Evolutionary conservation across 2,797 vertebrate species (phyloP), one percentile per base, ranked within the genome.

Genomic region (Phaenicophaeus curvirostris): DNA sequence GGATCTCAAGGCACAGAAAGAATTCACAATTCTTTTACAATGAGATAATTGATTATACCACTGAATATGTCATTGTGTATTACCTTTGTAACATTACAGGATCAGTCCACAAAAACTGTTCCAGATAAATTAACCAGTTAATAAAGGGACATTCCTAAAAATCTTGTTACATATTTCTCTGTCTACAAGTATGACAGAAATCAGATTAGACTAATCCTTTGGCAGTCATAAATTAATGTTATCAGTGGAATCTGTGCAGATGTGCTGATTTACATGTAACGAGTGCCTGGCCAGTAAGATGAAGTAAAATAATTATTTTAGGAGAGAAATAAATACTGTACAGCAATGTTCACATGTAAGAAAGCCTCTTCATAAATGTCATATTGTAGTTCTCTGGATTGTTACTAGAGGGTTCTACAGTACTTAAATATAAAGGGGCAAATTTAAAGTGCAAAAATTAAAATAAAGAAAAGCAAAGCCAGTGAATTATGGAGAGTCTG

Each of bases 401-500:
- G 78, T 83, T 87, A 81, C 76, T 46, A 46, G 72, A 95, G 50
- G 35, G 14, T 85, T 91, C 62, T 62, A 44, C 0, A 3, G 59
- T 57, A 84, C 79, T 91, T 85, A 91, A 86, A 90, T 85, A 92
- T 69, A 93, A 93, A 93, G 85, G 55, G 31, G 28, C 17, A 79
- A 67, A 89, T 93, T 94, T 76, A 58, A 91, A 94, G 79, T 72
- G 78, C 39, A 78, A 88, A 91, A 78, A 83, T 59, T 66, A 59
- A 89, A 94, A 58, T 63, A 89, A 86, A 90, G 85, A 81, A 94
- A 94, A 94, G 87, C 58, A 81, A 96, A 94, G 35, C 15, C 58
- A 39, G 82, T 96, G 92, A 97, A 88, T 93, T 96, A 96, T 86
- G 91, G 87, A 94, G 89, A 96, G 95, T 54, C 63, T 1, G 0